Conservation (phyloP, 2,113 vertebrate species). For the Gymnogyps californianus region DNA sequence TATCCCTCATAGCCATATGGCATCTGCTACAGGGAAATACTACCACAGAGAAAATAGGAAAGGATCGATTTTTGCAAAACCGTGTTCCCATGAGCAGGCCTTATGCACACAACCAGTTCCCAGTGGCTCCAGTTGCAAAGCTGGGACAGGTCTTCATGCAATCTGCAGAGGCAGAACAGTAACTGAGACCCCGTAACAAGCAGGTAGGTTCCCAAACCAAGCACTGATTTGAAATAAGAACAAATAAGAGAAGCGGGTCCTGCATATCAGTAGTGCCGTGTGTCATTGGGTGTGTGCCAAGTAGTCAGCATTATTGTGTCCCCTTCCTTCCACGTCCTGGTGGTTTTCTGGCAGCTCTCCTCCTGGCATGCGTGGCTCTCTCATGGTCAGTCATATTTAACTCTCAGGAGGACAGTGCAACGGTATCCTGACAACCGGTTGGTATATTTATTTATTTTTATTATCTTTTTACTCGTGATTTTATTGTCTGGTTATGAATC, state of each 20-base stretch:
- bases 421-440: constrained; percentile 53
- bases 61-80: neutral
- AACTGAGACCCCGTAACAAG: neutral
- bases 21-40: neutral
- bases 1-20: neutral
- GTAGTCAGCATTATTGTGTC: neutral
- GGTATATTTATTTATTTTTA: constrained; percentile 49
- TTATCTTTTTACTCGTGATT: neutral
- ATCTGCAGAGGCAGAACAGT: neutral
- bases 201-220: neutral
- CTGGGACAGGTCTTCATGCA: neutral
- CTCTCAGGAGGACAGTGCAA: constrained; percentile 52
- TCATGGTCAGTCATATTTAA: constrained; percentile 69
- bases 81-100: accelerated
- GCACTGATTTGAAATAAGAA: neutral
- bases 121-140: neutral
- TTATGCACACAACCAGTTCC: neutral
- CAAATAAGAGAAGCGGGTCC: neutral
- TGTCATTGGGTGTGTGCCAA: neutral
- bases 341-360: neutral
- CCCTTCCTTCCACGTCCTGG: constrained; percentile 60
- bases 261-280: neutral
- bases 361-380: constrained; percentile 25
- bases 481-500: neutral
- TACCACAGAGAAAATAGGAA: neutral